Conservation (phyloP, 1,140 invertebrate genomes). For the Drosophila tropicalis region DNA sequence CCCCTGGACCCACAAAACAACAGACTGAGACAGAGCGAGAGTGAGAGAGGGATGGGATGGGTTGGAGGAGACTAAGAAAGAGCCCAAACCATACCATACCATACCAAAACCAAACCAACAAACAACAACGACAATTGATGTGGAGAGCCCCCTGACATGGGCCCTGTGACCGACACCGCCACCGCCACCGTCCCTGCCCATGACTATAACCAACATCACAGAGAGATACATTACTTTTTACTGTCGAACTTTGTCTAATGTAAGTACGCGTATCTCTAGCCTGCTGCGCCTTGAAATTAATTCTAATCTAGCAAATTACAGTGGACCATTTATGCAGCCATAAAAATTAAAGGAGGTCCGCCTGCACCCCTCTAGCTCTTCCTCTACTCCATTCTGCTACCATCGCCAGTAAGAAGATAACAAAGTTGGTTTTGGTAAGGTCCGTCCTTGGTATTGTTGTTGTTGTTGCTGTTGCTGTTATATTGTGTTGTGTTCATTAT, state of each 20-base stretch:
- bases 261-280: slow-evolving; percentile 24
- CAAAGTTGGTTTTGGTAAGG: slow-evolving; percentile 44
- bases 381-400: too few relatives aligned
- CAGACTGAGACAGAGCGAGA: slow-evolving; percentile 6
- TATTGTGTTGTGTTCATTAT: slow-evolving; percentile 52
- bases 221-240: slow-evolving; percentile 61
- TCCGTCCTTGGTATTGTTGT: not conserved
- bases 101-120: slow-evolving; percentile 40
- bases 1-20: slow-evolving; percentile 23
- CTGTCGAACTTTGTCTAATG: slow-evolving; percentile 55
- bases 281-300: slow-evolving; percentile 64
- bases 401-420: slow-evolving; percentile 34
- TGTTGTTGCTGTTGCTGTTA: not conserved
- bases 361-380: not conserved
- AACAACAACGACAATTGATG: slow-evolving; percentile 69
- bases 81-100: slow-evolving; percentile 29
- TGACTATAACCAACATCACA: not conserved
- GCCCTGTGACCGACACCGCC: too few relatives aligned
- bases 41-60: too few relatives aligned
- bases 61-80: slow-evolving; percentile 18
- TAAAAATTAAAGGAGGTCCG: slow-evolving; percentile 74
- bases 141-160: slow-evolving; percentile 40
- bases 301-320: slow-evolving; percentile 79
- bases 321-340: slow-evolving; percentile 73
- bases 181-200: slow-evolving; percentile 8